Evolutionary conservation across 2,888 invertebrate genomes (phyloP), one percentile per base, ranked within the genome.

Genomic region (Phortica magna): DNA sequence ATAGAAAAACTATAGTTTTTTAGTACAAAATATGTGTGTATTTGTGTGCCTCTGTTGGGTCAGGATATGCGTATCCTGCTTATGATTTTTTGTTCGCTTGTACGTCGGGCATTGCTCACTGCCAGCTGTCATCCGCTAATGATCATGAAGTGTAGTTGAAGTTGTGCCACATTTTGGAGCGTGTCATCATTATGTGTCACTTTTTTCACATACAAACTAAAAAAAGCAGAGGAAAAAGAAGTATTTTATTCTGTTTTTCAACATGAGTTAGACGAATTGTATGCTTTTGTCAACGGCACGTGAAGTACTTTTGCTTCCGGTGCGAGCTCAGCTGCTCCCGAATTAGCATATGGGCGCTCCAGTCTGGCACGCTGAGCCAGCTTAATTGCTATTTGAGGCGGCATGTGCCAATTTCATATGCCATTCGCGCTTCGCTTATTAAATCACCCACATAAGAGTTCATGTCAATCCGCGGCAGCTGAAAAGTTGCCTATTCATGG

Each of bases 1-100:
- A 87, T 85, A 83, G 84, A 83, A 80, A 83, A 85, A 87, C 85
- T 85, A 84, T 87, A 75, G 78, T 76, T 75, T 79, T 85, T 83
- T 77, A 76, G 10, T 61, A 22, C 10, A 22, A 61, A 22, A 22
- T 19, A 5, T 19, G 10, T 61, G 17, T 61, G 14, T n/a, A n/a
- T 55, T 55, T 55, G 6, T 55, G 14, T 55, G n/a, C 55, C 55
- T 55, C 2, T n/a, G n/a, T 55, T 42, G 43, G 68, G 12, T 9
- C 70, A 55, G 53, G 55, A 67, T 67, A 10, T 43, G 68, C 68
- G 48, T 68, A 71, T 71, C 70, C 70, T 71, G 70, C 70, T 71
- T 71, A 43, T 42, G 70, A 19, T 10, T 55, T 53, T 43, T 17
- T 67, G n/a, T 5, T 65, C 6, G n/a, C 10, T 19, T 43, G 10